Evolutionary conservation across 2,888 invertebrate species (phyloP).

Genomic region (Acleris laterana): DNA sequence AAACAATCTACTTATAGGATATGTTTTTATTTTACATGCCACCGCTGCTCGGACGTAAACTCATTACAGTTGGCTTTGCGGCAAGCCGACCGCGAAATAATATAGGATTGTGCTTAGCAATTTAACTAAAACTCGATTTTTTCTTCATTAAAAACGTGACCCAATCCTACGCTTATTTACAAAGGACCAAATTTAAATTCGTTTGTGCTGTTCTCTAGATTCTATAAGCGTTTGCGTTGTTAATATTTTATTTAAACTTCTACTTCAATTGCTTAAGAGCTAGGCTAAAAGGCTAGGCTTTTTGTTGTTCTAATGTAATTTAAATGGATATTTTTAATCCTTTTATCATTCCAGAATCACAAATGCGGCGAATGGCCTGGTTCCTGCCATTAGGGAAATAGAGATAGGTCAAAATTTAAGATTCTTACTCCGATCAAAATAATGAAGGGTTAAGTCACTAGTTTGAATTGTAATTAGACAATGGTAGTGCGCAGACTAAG

Average conservation of each 20-base stretch:
- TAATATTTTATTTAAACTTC: too few relatives aligned
- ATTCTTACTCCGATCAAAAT: background rate
- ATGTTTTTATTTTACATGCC: too few relatives aligned
- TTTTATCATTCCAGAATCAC: too few relatives aligned
- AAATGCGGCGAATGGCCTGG: background rate
- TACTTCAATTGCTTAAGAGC: too few relatives aligned
- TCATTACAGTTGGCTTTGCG: slow-evolving; percentile 57
- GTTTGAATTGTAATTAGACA: background rate
- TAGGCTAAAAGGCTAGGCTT: too few relatives aligned
- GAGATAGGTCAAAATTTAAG: background rate
- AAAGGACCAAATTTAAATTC: background rate
- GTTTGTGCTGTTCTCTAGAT: background rate
- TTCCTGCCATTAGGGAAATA: too few relatives aligned
- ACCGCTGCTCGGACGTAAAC: slow-evolving; percentile 48
- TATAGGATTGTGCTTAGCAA: slow-evolving; percentile 50
- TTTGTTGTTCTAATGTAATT: too few relatives aligned
- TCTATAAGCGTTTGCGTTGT: too few relatives aligned
- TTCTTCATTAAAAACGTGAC: background rate
- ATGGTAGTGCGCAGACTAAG: too few relatives aligned
- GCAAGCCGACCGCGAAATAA: slow-evolving; percentile 50
- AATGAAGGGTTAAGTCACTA: background rate
- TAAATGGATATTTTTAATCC: too few relatives aligned
- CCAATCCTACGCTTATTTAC: background rate
- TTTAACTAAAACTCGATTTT: slow-evolving; percentile 31
- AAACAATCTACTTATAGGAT: too few relatives aligned